Evolutionary conservation across 53 echinoderm and acorn worm genomes (phyloP), one percentile per base, ranked within the genome.

Genomic region (Patiria pectinifera): DNA sequence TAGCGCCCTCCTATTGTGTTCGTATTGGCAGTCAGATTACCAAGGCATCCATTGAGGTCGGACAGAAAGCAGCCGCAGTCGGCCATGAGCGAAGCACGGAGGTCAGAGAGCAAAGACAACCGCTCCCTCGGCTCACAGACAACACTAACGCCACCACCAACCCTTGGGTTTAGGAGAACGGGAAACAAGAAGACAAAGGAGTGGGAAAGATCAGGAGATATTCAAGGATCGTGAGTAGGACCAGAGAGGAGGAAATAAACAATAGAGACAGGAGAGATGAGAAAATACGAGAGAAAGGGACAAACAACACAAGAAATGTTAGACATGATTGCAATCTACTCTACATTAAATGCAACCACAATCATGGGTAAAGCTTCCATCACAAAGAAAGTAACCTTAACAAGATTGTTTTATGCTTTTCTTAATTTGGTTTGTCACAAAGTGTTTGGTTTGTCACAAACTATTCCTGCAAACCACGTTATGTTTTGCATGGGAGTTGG

Each of bases 1-100:
- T 70, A 15, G 35, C 35, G 35, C 35, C 35, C 35, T 35, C 35
- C 35, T 0, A 35, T 35, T 35, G 35, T 35, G 35, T 35, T 1
- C 35, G 35, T 35, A 35, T 35, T 70, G 70, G 60, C 12, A 88
- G 35, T 22, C 94, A 69, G 35, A 35, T 35, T 95, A 95, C 95
- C 93, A 83, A 88, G 89, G 85, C 93, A 95, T 83, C 95, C 95
- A 77, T 95, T 94, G 6, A 95, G 90, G 25, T 85, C 78, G 58
- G 95, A 71, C 58, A 95, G 48, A 90, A 94, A 95, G 69, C 92
- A 82, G 89, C 95, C 95, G 26, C 76, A 95, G 93, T 95, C 95
- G 47, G 89, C 84, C 77, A 95, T 77, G 4, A 95, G 45, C 19
- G 59, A 59, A 2, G 93, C 59, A 35, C 95, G 92, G 81, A 85